These are phyloP conservation scores for Masticophis lateralis DNA, from an alignment of 2,797 vertebrate genomes.

Conservation along the genomic window DNA sequence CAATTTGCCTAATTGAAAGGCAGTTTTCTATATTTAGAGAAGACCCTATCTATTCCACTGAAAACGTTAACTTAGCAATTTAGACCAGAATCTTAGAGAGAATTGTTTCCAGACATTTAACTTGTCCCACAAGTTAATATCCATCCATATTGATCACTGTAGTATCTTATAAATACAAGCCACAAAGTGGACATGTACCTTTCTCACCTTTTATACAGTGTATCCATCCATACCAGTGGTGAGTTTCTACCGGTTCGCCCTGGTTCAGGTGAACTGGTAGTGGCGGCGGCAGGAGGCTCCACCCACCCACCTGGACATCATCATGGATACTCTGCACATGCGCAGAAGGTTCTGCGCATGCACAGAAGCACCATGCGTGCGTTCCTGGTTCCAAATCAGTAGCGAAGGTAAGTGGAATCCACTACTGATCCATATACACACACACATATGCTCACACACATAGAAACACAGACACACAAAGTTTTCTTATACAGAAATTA, in stretches of 20 bases:
- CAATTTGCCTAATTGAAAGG: neutral
- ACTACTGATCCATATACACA: too few relatives aligned
- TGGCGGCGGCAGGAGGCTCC: too few relatives aligned
- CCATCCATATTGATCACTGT: neutral
- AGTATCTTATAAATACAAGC: neutral
- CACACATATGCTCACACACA: neutral
- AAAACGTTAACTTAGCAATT: neutral
- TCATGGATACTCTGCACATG: too few relatives aligned
- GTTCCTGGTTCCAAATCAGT: too few relatives aligned
- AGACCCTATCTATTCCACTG: neutral
- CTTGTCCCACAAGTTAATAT: neutral
- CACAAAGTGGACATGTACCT: neutral
- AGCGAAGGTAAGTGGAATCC: too few relatives aligned
- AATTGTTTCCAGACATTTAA: neutral
- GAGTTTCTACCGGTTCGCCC: too few relatives aligned
- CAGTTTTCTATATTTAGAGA: neutral
- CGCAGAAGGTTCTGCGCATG: too few relatives aligned
- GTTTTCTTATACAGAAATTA: neutral
- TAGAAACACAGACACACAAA: neutral
- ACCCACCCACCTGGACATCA: too few relatives aligned
- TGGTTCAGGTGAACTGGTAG: too few relatives aligned
- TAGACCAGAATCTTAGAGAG: neutral
- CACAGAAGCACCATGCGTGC: fast-evolving
- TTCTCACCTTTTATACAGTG: neutral
- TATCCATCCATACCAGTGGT: neutral